These are phyloP conservation scores for Crotophaga sulcirostris DNA, from an alignment of 2,113 vertebrate genomes.

Conservation along the genomic window DNA sequence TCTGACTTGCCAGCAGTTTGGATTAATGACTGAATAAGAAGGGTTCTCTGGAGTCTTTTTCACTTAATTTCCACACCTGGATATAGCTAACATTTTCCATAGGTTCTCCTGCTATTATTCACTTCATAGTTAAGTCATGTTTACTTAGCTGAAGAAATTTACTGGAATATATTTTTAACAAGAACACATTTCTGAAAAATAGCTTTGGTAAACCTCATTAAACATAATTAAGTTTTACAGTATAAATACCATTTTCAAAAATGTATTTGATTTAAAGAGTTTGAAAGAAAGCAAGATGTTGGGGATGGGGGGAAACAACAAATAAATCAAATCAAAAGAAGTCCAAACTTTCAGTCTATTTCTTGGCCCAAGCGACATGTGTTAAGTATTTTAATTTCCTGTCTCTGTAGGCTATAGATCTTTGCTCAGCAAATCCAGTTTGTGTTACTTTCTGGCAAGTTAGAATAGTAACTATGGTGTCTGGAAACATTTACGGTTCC, in stretches of 20 bases:
- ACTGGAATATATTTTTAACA: background rate
- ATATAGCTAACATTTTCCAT: background rate
- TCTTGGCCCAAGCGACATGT: background rate
- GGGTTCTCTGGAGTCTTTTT: background rate
- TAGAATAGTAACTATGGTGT: background rate
- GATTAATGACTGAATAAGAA: background rate
- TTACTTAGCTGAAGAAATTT: background rate
- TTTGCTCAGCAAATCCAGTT: background rate
- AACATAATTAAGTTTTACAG: background rate
- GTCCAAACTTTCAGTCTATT: background rate
- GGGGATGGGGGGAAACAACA: background rate
- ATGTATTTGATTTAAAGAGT: background rate
- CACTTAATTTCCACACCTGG: background rate
- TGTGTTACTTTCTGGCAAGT: constrained; percentile 12
- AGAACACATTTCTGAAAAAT: background rate
- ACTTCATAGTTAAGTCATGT: background rate
- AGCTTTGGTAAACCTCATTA: background rate
- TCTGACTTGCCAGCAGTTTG: background rate
- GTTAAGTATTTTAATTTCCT: constrained; percentile 32
- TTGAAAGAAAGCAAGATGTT: background rate
- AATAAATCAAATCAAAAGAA: background rate
- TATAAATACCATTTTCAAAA: background rate
- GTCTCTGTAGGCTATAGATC: background rate
- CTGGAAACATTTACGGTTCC: background rate
- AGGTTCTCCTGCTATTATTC: background rate